Evolutionary conservation across 1,140 invertebrate genomes (phyloP).

Genomic region (Micrasema longulum): DNA sequence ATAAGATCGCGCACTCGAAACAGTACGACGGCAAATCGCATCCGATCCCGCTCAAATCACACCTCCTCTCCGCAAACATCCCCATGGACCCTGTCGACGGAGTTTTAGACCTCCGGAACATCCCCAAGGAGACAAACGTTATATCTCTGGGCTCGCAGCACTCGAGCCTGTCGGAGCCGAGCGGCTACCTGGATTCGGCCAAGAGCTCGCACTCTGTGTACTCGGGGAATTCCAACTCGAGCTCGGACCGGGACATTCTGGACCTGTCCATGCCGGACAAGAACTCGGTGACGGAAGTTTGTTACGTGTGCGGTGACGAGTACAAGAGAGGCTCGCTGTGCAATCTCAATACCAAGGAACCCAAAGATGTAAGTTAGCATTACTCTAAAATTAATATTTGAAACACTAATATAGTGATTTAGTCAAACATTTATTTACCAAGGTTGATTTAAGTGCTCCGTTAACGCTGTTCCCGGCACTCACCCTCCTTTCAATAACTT

Average conservation of each 20-base stretch:
- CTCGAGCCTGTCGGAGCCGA: slow-evolving; percentile 61
- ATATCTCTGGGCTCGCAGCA: slow-evolving; percentile 65
- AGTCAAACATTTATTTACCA: no score
- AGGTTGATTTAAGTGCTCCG: no score
- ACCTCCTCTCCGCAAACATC: slow-evolving; percentile 41
- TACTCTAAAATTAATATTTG: no score
- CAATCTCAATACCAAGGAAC: slow-evolving; percentile 70
- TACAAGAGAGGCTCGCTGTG: slow-evolving; percentile 81
- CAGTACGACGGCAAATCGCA: slow-evolving; percentile 43
- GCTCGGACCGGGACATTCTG: slow-evolving; percentile 76
- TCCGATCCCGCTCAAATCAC: slow-evolving; percentile 49
- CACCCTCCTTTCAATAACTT: no score
- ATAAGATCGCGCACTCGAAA: slow-evolving; percentile 37
- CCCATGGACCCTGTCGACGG: slow-evolving; percentile 63
- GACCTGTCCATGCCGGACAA: slow-evolving; percentile 92
- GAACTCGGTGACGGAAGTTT: slow-evolving; percentile 89
- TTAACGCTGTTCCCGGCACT: no score
- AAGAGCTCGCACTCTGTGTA: slow-evolving; percentile 63
- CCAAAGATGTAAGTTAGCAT: slow-evolving; percentile 62
- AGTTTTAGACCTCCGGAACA: slow-evolving; percentile 75
- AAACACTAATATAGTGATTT: no score
- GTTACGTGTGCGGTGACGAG: slow-evolving; percentile 90
- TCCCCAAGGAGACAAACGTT: slow-evolving; percentile 66
- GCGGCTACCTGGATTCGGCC: slow-evolving; percentile 63
- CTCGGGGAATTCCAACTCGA: slow-evolving; percentile 65